A percentile compares a stretch with the other conserved stretches of the same genome.
Evolutionary conservation across 2,888 invertebrate genomes (phyloP).

Genomic region (Drosophila borborema): DNA sequence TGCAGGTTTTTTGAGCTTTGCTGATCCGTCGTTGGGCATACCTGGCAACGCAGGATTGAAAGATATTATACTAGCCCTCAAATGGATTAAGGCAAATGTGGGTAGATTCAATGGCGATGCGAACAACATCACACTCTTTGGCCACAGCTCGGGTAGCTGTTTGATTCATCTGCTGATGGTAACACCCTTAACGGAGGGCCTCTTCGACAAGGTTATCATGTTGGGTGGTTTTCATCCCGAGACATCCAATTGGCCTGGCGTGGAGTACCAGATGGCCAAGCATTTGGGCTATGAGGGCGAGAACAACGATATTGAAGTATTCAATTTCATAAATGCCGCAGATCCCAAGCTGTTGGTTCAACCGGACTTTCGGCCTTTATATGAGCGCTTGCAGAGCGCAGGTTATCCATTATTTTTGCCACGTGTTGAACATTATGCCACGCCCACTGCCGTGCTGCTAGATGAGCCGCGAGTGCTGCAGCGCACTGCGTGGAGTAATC

Average conservation of each 20-base stretch:
- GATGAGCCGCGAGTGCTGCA: conserved; percentile 72
- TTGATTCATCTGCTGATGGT: conserved; percentile 84
- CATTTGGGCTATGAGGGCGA: conserved; percentile 76
- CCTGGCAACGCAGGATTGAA: conserved; percentile 86
- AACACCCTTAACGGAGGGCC: conserved; percentile 84
- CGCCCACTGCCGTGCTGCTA: conserved; percentile 64
- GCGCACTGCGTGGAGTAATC: conserved; percentile 78
- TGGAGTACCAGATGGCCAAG: conserved; percentile 74
- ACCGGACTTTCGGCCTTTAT: conserved; percentile 44
- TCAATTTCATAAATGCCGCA: conserved; percentile 52
- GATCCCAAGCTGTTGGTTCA: conserved; percentile 56
- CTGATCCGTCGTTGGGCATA: conserved; percentile 84
- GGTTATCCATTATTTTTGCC: conserved; percentile 62
- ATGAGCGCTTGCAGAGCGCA: conserved; percentile 40
- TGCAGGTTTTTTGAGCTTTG: conserved; percentile 85
- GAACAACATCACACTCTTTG: conserved; percentile 86
- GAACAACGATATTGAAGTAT: conserved; percentile 69
- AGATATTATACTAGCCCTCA: conserved; percentile 85
- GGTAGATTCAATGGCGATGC: conserved; percentile 85
- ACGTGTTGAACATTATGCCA: conserved; percentile 73
- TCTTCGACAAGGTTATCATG: conserved; percentile 82
- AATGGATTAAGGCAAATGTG: conserved; percentile 85
- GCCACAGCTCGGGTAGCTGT: conserved; percentile 86
- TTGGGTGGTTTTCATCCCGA: conserved; percentile 70
- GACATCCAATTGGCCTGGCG: conserved; percentile 41